Evolutionary conservation across 2,888 invertebrate genomes (phyloP).

Genomic region (Myathropa florea): DNA sequence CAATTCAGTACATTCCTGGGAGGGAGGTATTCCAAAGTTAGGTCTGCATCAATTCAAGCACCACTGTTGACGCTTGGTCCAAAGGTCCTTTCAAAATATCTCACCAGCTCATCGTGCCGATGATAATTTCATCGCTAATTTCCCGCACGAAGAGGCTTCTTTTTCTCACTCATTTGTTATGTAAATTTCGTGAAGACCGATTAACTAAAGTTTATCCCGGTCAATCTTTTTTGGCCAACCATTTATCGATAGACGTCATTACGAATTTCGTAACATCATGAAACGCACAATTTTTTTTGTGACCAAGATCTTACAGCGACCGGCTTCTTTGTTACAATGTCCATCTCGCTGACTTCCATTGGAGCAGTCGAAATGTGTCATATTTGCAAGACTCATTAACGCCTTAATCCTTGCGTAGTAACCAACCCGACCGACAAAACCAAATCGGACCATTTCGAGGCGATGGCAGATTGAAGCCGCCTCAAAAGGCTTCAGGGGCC

Average conservation of each 20-base stretch:
- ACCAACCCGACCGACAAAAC: not conserved
- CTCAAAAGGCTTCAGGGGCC: not conserved
- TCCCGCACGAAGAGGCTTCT: not conserved
- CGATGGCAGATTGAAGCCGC: not conserved
- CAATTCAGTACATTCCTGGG: too few species aligned
- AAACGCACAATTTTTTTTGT: not conserved
- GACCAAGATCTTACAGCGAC: not conserved
- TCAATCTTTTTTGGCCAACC: not conserved
- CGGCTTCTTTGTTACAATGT: not conserved
- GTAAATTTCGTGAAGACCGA: conserved; percentile 9
- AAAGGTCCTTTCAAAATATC: not conserved
- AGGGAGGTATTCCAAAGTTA: too few species aligned
- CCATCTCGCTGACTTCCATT: not conserved
- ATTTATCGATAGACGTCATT: not conserved
- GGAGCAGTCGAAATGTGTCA: conserved; percentile 9
- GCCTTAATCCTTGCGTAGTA: conserved; percentile 9
- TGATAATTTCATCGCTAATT: conserved; percentile 9
- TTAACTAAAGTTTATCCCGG: not conserved
- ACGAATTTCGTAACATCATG: not conserved
- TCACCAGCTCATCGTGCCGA: not conserved
- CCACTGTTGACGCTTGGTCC: not conserved
- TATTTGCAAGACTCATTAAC: not conserved
- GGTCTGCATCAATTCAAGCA: too few species aligned
- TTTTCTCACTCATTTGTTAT: not conserved
- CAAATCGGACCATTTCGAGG: not conserved